Conservation (phyloP, 2,888 invertebrate species). For the Euplagia quadripunctaria region DNA sequence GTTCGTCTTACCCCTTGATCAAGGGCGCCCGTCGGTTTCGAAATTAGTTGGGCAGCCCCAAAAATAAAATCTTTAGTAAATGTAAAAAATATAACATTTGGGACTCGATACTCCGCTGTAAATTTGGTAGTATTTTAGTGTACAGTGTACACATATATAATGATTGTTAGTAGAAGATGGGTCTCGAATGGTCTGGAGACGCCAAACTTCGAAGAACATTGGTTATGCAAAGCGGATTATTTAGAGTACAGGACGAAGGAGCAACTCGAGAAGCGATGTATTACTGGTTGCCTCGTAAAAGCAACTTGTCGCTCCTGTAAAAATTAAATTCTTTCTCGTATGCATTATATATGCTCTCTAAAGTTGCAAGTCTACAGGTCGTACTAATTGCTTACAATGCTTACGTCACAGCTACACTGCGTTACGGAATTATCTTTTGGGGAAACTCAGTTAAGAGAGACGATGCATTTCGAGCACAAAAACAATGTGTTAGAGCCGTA, state of each 20-base stretch:
- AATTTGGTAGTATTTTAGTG: slow-evolving; percentile 8
- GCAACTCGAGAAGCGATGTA: slow-evolving; percentile 25
- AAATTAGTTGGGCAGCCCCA: neutral
- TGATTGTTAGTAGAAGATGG: slow-evolving; percentile 20
- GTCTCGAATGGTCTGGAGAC: slow-evolving; percentile 39
- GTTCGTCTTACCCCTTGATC: neutral
- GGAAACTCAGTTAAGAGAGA: too few species aligned
- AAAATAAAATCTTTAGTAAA: neutral
- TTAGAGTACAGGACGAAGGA: slow-evolving; percentile 47
- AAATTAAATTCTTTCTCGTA: too few species aligned
- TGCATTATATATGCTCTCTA: too few species aligned
- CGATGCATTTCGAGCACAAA: too few species aligned
- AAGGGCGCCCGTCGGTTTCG: neutral
- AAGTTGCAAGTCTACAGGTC: too few species aligned
- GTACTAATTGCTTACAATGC: too few species aligned
- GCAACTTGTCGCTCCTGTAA: neutral
- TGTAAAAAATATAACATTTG: neutral
- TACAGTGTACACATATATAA: neutral
- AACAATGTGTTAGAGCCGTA: too few species aligned
- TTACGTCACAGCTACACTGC: too few species aligned
- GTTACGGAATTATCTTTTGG: too few species aligned
- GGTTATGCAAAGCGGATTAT: slow-evolving; percentile 67
- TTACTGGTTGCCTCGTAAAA: slow-evolving; percentile 43
- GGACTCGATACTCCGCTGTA: neutral
- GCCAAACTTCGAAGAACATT: slow-evolving; percentile 54